phyloP scores from a whole-genome alignment of 1,140 invertebrate species.

The Drosophila pachea region DNA sequence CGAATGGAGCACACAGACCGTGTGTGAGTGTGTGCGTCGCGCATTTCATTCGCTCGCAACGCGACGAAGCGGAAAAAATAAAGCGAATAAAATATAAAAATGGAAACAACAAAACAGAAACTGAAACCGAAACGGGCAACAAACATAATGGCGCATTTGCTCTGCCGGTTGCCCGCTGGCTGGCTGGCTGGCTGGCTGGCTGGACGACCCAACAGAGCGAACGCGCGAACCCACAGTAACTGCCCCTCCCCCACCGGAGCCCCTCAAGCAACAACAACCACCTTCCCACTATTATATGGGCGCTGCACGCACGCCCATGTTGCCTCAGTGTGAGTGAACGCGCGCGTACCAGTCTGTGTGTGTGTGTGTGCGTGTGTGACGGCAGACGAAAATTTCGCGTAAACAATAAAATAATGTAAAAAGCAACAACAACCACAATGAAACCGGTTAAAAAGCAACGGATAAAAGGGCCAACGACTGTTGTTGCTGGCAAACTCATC shows the following conservation, averaged over 20 bases:
- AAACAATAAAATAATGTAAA: conserved; percentile 70
- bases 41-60: conserved; percentile 73
- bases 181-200: neutral
- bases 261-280: conserved; percentile 12
- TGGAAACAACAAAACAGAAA: conserved; percentile 65
- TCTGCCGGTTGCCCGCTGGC: conserved; percentile 44
- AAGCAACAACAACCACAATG: conserved; percentile 22
- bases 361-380: conserved; percentile 20
- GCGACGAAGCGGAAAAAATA: conserved; percentile 77
- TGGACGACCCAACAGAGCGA: conserved; percentile 12
- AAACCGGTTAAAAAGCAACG: conserved; percentile 50
- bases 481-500: conserved; percentile 17
- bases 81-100: conserved; percentile 78
- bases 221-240: conserved; percentile 8
- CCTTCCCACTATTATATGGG: conserved; percentile 44
- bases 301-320: conserved; percentile 65
- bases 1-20: neutral
- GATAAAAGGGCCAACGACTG: conserved; percentile 51
- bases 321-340: neutral
- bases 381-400: conserved; percentile 68
- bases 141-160: conserved; percentile 66
- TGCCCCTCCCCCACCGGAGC: neutral
- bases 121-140: conserved; percentile 57
- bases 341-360: conserved; percentile 9
- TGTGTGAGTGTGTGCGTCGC: conserved; percentile 48